These are phyloP conservation scores for Nesogale talazaci DNA, from an alignment of 2,113 vertebrate species.

Conservation along the genomic window DNA sequence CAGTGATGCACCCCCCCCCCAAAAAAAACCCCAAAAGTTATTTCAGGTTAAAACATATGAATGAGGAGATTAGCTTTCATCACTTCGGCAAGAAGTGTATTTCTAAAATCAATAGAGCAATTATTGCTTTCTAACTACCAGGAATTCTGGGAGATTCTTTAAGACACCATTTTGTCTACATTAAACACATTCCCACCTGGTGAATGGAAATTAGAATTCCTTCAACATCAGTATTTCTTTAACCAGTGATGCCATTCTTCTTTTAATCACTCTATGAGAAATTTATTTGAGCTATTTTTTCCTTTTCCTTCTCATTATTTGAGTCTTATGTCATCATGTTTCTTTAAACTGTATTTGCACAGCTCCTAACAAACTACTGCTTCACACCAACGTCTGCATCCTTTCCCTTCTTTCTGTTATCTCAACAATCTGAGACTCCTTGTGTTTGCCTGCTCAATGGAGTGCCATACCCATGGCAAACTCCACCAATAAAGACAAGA, in stretches of 20 bases:
- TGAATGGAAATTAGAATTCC: not conserved
- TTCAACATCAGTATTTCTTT: not conserved
- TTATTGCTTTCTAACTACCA: conserved; percentile 35
- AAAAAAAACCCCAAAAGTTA: no score
- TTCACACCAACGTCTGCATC: no score
- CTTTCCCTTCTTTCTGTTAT: no score
- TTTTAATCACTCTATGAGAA: conserved; percentile 1
- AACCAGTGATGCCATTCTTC: not conserved
- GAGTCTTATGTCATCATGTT: not conserved
- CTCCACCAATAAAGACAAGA: no score
- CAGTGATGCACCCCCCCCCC: no score
- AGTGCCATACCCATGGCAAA: no score
- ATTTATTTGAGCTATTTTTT: not conserved
- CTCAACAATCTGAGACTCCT: no score
- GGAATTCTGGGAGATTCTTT: conserved; percentile 47
- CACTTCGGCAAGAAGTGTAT: conserved; percentile 16
- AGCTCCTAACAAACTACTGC: no score
- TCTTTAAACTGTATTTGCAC: not conserved
- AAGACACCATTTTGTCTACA: conserved; percentile 52
- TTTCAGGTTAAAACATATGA: not conserved
- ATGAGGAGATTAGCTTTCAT: conserved; percentile 7
- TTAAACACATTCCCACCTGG: not conserved
- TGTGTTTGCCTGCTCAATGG: no score
- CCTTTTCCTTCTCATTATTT: not conserved
- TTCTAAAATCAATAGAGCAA: conserved; percentile 18